These are phyloP conservation scores for Diadema setosum DNA, from an alignment of 35 echinoderm and acorn worm genomes.

Conservation along the genomic window DNA sequence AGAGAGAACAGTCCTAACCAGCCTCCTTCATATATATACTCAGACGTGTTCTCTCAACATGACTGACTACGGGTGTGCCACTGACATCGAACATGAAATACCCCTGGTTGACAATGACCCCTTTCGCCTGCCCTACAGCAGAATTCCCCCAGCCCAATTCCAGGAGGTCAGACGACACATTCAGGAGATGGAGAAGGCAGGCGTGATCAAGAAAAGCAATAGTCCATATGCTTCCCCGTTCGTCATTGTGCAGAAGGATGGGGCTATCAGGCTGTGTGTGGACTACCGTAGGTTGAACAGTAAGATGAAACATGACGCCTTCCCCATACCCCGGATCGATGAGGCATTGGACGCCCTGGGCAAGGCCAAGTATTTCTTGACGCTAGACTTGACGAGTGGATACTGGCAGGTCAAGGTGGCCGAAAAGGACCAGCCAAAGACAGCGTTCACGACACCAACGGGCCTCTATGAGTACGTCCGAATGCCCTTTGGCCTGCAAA, in stretches of 20 bases:
- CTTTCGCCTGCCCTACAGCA: background rate
- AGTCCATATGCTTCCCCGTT: background rate
- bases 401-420: background rate
- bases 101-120: slow-evolving; percentile 1
- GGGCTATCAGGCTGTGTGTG: background rate
- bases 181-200: slow-evolving; percentile 10
- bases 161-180: slow-evolving; percentile 35
- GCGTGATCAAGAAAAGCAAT: background rate
- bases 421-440: background rate
- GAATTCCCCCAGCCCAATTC: slow-evolving; percentile 42
- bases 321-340: slow-evolving; percentile 36
- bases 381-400: slow-evolving; percentile 5
- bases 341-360: slow-evolving; percentile 6
- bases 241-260: slow-evolving; percentile 2
- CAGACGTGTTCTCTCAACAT: background rate
- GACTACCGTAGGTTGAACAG: background rate
- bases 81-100: slow-evolving; percentile 15
- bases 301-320: slow-evolving; percentile 2
- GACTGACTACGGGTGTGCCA: background rate
- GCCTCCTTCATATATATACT: too few species aligned
- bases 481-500: slow-evolving; percentile 3
- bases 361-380: slow-evolving; percentile 2
- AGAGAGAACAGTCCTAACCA: too few species aligned
- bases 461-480: background rate
- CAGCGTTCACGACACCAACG: background rate